Evolutionary conservation across 2,113 vertebrate species (phyloP).

Genomic region (Nestor notabilis): DNA sequence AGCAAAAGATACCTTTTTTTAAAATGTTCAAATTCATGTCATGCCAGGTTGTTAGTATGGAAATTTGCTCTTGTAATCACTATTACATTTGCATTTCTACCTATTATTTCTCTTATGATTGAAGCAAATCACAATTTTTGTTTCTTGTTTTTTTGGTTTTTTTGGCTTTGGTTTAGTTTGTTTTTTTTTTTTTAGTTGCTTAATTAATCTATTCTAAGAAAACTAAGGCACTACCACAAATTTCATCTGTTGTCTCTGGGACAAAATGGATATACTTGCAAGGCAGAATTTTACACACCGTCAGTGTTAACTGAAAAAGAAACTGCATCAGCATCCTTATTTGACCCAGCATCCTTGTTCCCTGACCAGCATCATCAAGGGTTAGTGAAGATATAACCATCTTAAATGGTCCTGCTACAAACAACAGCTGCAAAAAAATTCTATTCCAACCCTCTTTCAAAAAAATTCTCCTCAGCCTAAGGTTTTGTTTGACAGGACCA

Average conservation of each 20-base stretch:
- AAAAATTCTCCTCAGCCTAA: background rate
- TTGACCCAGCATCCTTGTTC: background rate
- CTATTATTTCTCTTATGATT: background rate
- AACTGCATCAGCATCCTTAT: background rate
- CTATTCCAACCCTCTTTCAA: background rate
- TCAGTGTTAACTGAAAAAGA: background rate
- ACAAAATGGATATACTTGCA: background rate
- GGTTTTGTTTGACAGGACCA: background rate
- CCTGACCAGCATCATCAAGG: background rate
- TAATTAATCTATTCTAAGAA: background rate
- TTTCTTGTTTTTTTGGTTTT: background rate
- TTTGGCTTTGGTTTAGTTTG: background rate
- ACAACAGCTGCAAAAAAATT: background rate
- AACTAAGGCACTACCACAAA: background rate
- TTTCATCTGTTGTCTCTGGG: background rate
- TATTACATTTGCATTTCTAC: background rate
- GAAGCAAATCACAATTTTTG: background rate
- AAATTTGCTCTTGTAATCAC: background rate
- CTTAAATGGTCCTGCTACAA: background rate
- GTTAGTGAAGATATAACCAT: background rate
- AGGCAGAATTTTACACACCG: background rate
- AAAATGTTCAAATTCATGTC: background rate
- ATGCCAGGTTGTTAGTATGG: background rate
- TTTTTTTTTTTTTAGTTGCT: background rate
- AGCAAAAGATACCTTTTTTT: background rate